These are phyloP conservation scores for Pseudococcus jackbeardsleyi DNA, from an alignment of 2,888 invertebrate species.

Conservation along the genomic window DNA sequence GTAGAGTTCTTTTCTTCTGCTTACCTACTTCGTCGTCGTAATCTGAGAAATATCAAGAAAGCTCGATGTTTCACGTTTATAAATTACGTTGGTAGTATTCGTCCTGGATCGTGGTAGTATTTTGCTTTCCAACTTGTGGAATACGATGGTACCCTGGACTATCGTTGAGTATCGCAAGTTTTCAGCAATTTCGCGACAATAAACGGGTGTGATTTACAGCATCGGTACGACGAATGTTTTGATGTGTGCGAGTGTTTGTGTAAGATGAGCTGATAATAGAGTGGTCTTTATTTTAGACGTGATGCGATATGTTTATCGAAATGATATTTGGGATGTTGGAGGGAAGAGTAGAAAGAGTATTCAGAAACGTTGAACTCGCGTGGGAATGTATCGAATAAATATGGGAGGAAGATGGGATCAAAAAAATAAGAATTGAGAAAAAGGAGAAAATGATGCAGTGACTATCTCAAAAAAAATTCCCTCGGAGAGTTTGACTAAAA, in stretches of 20 bases:
- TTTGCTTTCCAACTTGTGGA: neutral
- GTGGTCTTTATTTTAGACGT: neutral
- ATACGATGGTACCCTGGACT: slow-evolving; percentile 34
- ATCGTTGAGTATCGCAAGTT: slow-evolving; percentile 35
- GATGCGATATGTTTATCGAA: neutral
- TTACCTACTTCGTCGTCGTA: slow-evolving; percentile 1
- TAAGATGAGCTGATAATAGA: neutral
- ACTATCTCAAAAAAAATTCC: too few relatives aligned
- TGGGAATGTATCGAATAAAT: too few relatives aligned
- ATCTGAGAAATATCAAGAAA: slow-evolving; percentile 36
- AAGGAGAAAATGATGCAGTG: too few relatives aligned
- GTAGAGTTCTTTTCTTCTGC: neutral
- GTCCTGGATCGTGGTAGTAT: neutral
- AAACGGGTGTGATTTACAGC: slow-evolving; percentile 15
- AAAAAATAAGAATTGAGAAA: too few relatives aligned
- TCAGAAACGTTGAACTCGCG: too few relatives aligned
- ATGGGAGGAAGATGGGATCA: too few relatives aligned
- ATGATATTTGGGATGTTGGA: neutral
- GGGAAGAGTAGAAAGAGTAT: neutral
- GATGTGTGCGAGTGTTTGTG: too few relatives aligned
- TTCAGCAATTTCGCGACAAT: slow-evolving; percentile 14
- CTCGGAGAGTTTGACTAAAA: too few relatives aligned
- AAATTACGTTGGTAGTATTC: neutral
- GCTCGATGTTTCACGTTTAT: slow-evolving; percentile 26
- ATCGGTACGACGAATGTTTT: neutral